These are phyloP conservation scores for Conistra vaccinii DNA, from an alignment of 2,888 invertebrate genomes.

Conservation along the genomic window DNA sequence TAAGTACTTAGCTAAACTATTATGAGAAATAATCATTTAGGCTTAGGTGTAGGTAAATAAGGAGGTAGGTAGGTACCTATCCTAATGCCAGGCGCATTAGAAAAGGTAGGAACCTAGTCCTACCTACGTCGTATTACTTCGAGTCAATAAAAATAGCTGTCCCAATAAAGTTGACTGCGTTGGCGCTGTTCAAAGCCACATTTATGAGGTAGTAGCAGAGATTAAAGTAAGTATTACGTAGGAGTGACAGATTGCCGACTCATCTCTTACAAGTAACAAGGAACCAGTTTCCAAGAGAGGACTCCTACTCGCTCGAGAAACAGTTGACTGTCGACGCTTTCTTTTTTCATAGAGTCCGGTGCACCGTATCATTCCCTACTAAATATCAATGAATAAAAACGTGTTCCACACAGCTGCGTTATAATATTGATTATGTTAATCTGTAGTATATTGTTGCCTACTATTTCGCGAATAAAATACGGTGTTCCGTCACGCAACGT, in stretches of 20 bases:
- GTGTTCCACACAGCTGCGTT: slow-evolving; percentile 65
- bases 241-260: slow-evolving; percentile 54
- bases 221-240: slow-evolving; percentile 34
- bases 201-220: slow-evolving; percentile 4
- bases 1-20: neutral
- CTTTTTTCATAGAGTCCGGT: slow-evolving; percentile 24
- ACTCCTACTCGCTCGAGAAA: slow-evolving; percentile 20
- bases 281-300: slow-evolving; percentile 48
- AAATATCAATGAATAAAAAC: slow-evolving; percentile 59
- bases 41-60: neutral
- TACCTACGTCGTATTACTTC: neutral
- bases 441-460: slow-evolving; percentile 64
- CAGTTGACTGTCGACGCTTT: slow-evolving; percentile 45
- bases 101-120: too few species aligned
- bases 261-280: slow-evolving; percentile 32
- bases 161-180: slow-evolving; percentile 13
- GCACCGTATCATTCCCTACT: neutral
- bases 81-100: neutral
- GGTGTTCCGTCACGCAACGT: slow-evolving; percentile 76
- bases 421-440: slow-evolving; percentile 81
- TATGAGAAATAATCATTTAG: too few species aligned
- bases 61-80: neutral
- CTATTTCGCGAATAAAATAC: slow-evolving; percentile 76
- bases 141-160: slow-evolving; percentile 12
- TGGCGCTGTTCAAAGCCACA: slow-evolving; percentile 9